Percentiles rank a stretch among this genome's conserved stretches.
Conservation (phyloP, 2,797 vertebrate species). For the Smutsia temminckii region DNA sequence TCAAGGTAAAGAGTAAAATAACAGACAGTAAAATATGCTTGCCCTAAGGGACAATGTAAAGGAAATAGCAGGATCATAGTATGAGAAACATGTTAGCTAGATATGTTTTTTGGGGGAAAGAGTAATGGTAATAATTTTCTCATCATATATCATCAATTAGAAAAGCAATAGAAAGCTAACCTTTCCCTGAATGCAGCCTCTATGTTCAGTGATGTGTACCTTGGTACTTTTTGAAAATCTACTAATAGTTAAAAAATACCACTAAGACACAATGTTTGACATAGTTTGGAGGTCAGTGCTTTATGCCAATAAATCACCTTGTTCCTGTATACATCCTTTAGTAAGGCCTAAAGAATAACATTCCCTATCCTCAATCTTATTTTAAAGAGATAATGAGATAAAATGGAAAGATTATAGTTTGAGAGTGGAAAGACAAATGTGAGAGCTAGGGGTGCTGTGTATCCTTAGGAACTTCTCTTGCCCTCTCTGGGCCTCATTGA, state of each 20-base stretch:
- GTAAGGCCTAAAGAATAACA: slow-evolving; percentile 12
- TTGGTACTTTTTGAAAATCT: background rate
- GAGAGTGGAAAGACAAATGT: background rate
- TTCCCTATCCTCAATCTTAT: background rate
- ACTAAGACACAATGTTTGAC: background rate
- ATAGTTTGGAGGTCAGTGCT: background rate
- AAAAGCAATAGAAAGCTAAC: background rate
- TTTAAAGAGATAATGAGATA: background rate
- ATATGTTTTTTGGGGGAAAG: background rate
- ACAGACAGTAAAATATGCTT: background rate
- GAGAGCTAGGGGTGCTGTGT: background rate
- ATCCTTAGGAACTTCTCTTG: background rate
- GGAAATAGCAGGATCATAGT: background rate
- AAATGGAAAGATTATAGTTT: background rate
- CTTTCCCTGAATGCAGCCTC: background rate
- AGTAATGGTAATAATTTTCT: background rate
- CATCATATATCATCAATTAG: background rate
- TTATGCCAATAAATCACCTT: background rate
- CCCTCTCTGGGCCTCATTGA: background rate
- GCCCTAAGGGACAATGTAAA: background rate
- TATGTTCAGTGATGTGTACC: background rate
- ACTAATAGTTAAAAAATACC: background rate
- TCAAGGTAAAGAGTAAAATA: background rate
- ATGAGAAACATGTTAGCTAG: background rate
- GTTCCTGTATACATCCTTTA: slow-evolving; percentile 11